A percentile compares a stretch with the other conserved stretches of the same genome.
These are phyloP conservation scores for Tachyglossus aculeatus DNA, from an alignment of 2,797 vertebrate genomes.

Conservation along the genomic window DNA sequence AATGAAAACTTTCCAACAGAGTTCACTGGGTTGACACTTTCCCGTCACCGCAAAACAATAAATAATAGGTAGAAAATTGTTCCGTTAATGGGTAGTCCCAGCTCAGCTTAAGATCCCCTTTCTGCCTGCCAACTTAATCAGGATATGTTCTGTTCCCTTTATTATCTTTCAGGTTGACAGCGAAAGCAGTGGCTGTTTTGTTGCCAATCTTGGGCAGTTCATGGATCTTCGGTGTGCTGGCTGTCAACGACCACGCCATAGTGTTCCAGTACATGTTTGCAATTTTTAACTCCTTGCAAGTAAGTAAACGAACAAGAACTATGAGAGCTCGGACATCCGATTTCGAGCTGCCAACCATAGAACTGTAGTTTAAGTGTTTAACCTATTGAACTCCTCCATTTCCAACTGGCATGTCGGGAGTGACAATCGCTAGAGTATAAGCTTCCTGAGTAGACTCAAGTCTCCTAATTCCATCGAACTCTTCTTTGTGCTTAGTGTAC, in stretches of 20 bases:
- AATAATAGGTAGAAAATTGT: accelerated
- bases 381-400: too few relatives aligned
- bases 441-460: too few relatives aligned
- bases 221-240: conserved; percentile 95
- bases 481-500: too few relatives aligned
- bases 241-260: conserved; percentile 84
- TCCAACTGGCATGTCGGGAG: too few relatives aligned
- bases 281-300: conserved; percentile 93
- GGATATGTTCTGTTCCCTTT: background rate
- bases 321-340: too few relatives aligned
- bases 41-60: background rate
- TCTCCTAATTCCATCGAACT: too few relatives aligned
- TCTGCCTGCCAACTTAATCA: background rate
- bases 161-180: conserved; percentile 82
- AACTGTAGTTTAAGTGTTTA: too few relatives aligned
- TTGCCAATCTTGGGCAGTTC: conserved; percentile 95
- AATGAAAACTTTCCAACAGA: background rate
- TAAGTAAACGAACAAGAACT: conserved; percentile 67
- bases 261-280: conserved; percentile 95
- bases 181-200: conserved; percentile 93
- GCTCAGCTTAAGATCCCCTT: background rate
- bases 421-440: too few relatives aligned
- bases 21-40: background rate
- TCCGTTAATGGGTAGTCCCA: background rate
- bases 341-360: too few relatives aligned